Percentiles rank a stretch among this genome's conserved stretches.
Evolutionary conservation across 2,888 invertebrate genomes (phyloP).

Genomic region (Camptogramma bilineatum): DNA sequence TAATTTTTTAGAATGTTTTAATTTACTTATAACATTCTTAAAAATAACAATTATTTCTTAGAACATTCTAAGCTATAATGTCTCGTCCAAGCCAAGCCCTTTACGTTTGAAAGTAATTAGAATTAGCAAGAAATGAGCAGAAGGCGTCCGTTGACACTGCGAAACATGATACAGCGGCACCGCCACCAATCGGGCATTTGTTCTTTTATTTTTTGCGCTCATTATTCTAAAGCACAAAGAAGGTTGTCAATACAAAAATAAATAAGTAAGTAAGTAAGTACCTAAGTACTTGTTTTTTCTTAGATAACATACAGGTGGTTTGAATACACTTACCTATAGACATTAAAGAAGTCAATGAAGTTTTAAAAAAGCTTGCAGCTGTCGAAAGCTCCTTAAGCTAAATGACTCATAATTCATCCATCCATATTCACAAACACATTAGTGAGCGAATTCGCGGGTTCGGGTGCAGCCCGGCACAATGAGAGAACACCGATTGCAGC

Average conservation of each 20-base stretch:
- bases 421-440: slow-evolving; percentile 58
- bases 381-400: slow-evolving; percentile 48
- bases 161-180: slow-evolving; percentile 64
- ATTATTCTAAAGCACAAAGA: slow-evolving; percentile 32
- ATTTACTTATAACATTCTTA: too few species aligned
- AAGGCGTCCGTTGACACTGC: slow-evolving; percentile 67
- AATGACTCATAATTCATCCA: slow-evolving; percentile 63
- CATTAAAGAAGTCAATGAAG: too few species aligned
- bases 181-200: slow-evolving; percentile 46
- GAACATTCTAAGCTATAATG: too few species aligned
- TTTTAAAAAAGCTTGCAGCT: too few species aligned
- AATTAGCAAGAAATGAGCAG: slow-evolving; percentile 74
- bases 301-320: background rate
- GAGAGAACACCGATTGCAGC: slow-evolving; percentile 58
- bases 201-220: slow-evolving; percentile 39
- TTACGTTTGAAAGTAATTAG: slow-evolving; percentile 67
- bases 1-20: too few species aligned
- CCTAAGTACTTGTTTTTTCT: too few species aligned
- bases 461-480: slow-evolving; percentile 52
- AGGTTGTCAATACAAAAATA: slow-evolving; percentile 26
- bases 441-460: slow-evolving; percentile 61
- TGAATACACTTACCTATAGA: too few species aligned
- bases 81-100: background rate
- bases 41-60: too few species aligned
- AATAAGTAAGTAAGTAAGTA: too few species aligned